A percentile compares a stretch with the other conserved stretches of the same genome.
Evolutionary conservation across 2,888 invertebrate species (phyloP).

Genomic region (Drosophila kambysellisi): DNA sequence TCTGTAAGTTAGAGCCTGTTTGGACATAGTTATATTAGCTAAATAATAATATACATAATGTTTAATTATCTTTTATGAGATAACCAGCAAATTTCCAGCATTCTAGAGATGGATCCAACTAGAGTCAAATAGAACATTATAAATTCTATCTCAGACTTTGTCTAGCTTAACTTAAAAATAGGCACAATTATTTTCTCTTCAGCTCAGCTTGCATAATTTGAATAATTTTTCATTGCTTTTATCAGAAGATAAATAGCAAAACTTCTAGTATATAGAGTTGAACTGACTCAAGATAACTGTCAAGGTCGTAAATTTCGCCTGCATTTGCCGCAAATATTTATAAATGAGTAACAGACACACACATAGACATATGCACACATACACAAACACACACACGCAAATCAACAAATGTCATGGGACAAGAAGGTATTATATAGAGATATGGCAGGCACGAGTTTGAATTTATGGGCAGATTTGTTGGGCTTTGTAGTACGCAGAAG

Average conservation of each 20-base stretch:
- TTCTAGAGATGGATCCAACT: no score
- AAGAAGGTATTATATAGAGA: slow-evolving; percentile 41
- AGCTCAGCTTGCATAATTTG: slow-evolving; percentile 13
- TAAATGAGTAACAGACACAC: slow-evolving; percentile 16
- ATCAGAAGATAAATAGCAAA: slow-evolving; percentile 31
- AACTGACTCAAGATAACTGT: slow-evolving; percentile 49
- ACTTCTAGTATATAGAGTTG: slow-evolving; percentile 8
- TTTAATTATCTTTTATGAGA: not conserved
- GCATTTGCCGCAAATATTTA: slow-evolving; percentile 61
- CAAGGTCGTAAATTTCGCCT: slow-evolving; percentile 37
- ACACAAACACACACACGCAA: slow-evolving; percentile 8
- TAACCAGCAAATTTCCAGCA: not conserved
- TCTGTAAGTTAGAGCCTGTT: not conserved
- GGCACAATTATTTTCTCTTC: not conserved
- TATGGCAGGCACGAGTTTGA: slow-evolving; percentile 63
- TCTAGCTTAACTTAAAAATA: not conserved
- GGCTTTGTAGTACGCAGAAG: slow-evolving; percentile 1
- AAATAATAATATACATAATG: not conserved
- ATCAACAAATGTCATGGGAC: slow-evolving; percentile 70
- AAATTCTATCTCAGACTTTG: not conserved
- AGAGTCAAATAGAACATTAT: not conserved
- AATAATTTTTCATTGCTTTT: slow-evolving; percentile 30
- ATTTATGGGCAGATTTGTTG: slow-evolving; percentile 61
- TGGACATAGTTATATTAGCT: not conserved
- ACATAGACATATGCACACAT: not conserved